Evolutionary conservation across 2,888 invertebrate species (phyloP).

Genomic region (Torymus tubicola): DNA sequence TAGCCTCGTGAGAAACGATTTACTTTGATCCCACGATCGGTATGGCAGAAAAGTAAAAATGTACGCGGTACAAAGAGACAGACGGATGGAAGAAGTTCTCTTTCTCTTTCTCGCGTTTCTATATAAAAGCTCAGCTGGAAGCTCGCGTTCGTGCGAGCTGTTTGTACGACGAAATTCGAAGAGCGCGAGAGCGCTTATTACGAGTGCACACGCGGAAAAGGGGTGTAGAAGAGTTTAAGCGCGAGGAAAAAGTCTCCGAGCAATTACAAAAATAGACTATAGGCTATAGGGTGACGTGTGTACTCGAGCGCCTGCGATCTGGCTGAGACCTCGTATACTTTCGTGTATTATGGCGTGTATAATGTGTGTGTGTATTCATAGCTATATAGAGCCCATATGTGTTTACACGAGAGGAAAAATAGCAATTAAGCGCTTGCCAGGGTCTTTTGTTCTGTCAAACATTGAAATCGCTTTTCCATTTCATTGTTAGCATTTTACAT

Average conservation of each 20-base stretch:
- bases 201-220: not conserved
- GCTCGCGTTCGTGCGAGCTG: too few relatives aligned
- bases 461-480: not conserved
- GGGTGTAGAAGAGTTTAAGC: not conserved
- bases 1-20: constrained; percentile 39
- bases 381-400: not conserved
- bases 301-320: too few relatives aligned
- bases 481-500: not conserved
- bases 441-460: not conserved
- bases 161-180: too few relatives aligned
- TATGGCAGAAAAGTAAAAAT: not conserved
- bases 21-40: constrained; percentile 50
- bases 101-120: too few relatives aligned
- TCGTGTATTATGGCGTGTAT: too few relatives aligned
- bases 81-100: not conserved
- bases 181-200: constrained; percentile 15
- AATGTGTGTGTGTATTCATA: too few relatives aligned
- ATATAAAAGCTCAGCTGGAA: constrained; percentile 34
- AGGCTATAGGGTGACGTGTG: not conserved
- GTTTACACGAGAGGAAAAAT: constrained; percentile 14
- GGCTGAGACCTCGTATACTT: too few relatives aligned
- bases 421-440: constrained; percentile 15
- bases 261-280: constrained; percentile 46
- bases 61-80: not conserved
- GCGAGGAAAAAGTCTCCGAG: constrained; percentile 37